These are phyloP conservation scores for Sphecodes monilicornis DNA, from an alignment of 2,888 invertebrate genomes.

Conservation along the genomic window DNA sequence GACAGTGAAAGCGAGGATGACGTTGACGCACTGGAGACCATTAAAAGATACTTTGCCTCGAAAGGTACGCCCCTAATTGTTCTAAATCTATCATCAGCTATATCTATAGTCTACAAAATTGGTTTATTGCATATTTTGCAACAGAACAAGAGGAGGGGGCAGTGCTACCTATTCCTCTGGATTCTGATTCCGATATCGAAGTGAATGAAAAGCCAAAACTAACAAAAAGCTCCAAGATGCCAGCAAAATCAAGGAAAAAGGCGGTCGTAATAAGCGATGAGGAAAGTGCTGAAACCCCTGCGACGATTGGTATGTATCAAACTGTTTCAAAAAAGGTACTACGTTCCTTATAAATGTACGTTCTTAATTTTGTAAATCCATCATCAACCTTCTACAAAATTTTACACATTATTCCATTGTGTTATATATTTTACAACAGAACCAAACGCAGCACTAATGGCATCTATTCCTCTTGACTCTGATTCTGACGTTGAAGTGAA, in stretches of 20 bases:
- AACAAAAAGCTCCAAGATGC: constrained; percentile 15
- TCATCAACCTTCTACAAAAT: too few species aligned
- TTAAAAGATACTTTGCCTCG: constrained; percentile 73
- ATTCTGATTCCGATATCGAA: not conserved
- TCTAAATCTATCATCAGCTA: not conserved
- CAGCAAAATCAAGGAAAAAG: not conserved
- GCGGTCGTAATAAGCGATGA: constrained; percentile 18
- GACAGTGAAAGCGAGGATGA: constrained; percentile 76
- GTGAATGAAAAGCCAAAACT: not conserved
- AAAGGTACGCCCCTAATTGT: constrained; percentile 54
- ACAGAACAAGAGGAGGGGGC: constrained; percentile 23
- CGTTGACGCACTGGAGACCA: constrained; percentile 82
- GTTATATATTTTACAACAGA: too few species aligned
- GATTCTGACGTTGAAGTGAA: not conserved
- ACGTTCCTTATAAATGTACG: too few species aligned
- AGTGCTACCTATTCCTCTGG: constrained; percentile 34
- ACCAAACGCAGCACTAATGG: too few species aligned
- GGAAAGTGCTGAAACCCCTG: not conserved
- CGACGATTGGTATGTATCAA: constrained; percentile 22
- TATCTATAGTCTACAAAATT: too few species aligned
- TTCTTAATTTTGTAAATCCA: too few species aligned
- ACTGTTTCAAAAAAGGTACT: constrained; percentile 23
- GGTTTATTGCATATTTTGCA: not conserved
- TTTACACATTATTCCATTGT: too few species aligned
- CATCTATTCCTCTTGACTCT: constrained; percentile 38